Base-by-base conservation (phyloP, 1,140 invertebrate genomes). In the Fopius arisanus region DNA sequence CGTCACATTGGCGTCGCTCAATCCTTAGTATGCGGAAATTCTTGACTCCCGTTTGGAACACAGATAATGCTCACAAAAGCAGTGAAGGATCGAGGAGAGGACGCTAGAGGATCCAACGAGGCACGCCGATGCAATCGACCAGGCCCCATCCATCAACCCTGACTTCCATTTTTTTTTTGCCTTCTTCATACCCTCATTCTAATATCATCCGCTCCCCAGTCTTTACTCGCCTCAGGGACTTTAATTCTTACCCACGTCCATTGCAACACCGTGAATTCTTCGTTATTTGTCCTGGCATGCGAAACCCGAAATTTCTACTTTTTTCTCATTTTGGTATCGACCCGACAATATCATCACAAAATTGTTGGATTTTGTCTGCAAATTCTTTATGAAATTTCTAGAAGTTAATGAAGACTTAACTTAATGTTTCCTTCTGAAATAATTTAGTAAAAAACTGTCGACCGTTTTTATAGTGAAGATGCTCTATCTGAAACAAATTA, bases 141-240 rank as follows among this genome's bases (percentile, higher is more conserved):
- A 65, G 73, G 74, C 74, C 76, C 80, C 81, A 83, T 82, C 82
- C 80, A 84, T 84, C 82, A 83, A 79, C 73, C 63, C 68, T 70
- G 63, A 77, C 74, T 70, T 2, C 29, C 6, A 67, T 40, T 21
- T 29, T 62, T 29, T 68, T 68, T 59, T 19, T 73, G 41, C 10
- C 10, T 76, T 65, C 31, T 69, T 63, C 26, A 16, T 26, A 31
- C 31, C 12, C 62, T 72, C 28, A 14, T 41, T 70, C 54, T 73
- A 48, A 31, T 40, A 29, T 74, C 37, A 19, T 62, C 21, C 28
- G 70, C 62, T 59, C 21, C 3, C 70, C 23, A 33, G 14, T 72
- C 43, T 10, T 37, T 23, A 33, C 12, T 69, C 72, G 74, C 70
- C 74, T 74, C 14, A 23, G 37, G 29, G 40, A 62, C 43, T 67